Conservation (phyloP, 2,797 vertebrate genomes). For the Rachycentron canadum region DNA sequence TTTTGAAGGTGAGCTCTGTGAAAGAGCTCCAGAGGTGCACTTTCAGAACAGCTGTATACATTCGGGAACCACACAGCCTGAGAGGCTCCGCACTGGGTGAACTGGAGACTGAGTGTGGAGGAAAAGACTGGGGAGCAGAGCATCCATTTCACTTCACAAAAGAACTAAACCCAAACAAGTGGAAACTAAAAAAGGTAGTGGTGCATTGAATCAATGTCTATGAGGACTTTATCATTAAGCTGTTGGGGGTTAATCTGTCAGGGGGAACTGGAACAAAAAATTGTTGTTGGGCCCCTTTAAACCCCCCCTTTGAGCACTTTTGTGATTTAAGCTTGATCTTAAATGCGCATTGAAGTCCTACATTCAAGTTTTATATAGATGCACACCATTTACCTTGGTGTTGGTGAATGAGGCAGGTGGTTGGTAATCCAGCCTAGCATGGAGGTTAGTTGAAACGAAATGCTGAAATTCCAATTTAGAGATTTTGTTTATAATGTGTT, state of each 20-base stretch:
- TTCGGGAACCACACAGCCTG: slow-evolving; percentile 57
- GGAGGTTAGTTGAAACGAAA: not conserved
- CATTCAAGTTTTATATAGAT: not conserved
- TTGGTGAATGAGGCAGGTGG: too few species aligned
- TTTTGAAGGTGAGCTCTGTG: slow-evolving; percentile 75
- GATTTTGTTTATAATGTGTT: not conserved
- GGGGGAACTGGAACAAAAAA: not conserved
- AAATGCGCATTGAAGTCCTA: not conserved
- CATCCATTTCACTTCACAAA: slow-evolving; percentile 66
- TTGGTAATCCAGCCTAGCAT: not conserved
- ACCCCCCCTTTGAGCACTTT: slow-evolving; percentile 3
- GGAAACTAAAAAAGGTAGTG: slow-evolving; percentile 72
- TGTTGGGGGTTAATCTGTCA: not conserved
- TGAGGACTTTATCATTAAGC: slow-evolving; percentile 28
- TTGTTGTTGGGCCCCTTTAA: not conserved
- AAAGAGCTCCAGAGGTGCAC: slow-evolving; percentile 79
- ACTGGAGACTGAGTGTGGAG: slow-evolving; percentile 78
- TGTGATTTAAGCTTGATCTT: not conserved
- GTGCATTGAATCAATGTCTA: slow-evolving; percentile 2
- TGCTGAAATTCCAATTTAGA: not conserved
- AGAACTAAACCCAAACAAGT: slow-evolving; percentile 74
- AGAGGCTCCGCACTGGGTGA: slow-evolving; percentile 77
- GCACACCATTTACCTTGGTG: not conserved
- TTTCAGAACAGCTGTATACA: slow-evolving; percentile 75
- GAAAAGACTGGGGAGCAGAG: slow-evolving; percentile 78